Percentiles rank a stretch among this genome's conserved stretches.
Conservation (phyloP, 2,113 vertebrate genomes). For the Collichthys lucidus region DNA sequence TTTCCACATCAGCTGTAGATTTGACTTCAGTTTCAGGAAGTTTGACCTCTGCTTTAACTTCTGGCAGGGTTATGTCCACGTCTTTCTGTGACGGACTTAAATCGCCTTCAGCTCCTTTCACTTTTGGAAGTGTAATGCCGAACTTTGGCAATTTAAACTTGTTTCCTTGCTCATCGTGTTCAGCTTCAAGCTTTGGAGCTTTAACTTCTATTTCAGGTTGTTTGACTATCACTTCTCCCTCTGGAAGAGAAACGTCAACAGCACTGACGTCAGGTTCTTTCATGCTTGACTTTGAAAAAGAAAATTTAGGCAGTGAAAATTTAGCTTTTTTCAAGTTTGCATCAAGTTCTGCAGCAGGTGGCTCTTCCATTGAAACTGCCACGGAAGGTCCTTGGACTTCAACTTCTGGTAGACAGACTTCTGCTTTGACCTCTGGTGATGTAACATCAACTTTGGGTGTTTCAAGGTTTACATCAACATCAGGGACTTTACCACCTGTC, state of each 20-base stretch:
- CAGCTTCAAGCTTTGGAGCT: slow-evolving; percentile 36
- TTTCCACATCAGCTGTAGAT: slow-evolving; percentile 14
- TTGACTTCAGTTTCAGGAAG: slow-evolving; percentile 49
- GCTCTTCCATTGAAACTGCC: slow-evolving; percentile 11
- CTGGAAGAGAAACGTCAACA: slow-evolving; percentile 60
- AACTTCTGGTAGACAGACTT: slow-evolving; percentile 23
- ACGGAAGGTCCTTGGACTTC: slow-evolving; percentile 36
- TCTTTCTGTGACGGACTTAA: slow-evolving; percentile 30
- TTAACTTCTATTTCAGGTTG: slow-evolving; percentile 45
- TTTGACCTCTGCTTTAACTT: slow-evolving; percentile 38
- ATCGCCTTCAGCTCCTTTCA: slow-evolving; percentile 42
- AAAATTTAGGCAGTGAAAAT: slow-evolving; percentile 75
- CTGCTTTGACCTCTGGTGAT: slow-evolving; percentile 45
- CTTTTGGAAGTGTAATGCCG: slow-evolving; percentile 45
- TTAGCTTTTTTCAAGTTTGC: slow-evolving; percentile 60
- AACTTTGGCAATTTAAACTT: slow-evolving; percentile 71
- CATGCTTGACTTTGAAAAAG: slow-evolving; percentile 71
- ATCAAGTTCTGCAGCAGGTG: slow-evolving; percentile 46
- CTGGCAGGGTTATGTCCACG: slow-evolving; percentile 16
- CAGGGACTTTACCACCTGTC: slow-evolving; percentile 42
- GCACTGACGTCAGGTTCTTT: slow-evolving; percentile 42
- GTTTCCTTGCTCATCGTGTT: slow-evolving; percentile 35
- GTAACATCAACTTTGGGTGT: slow-evolving; percentile 38
- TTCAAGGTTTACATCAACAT: slow-evolving; percentile 51
- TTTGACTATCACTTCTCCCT: slow-evolving; percentile 54